Conservation (phyloP, 2,113 vertebrate species). For the Raja brachyura region DNA sequence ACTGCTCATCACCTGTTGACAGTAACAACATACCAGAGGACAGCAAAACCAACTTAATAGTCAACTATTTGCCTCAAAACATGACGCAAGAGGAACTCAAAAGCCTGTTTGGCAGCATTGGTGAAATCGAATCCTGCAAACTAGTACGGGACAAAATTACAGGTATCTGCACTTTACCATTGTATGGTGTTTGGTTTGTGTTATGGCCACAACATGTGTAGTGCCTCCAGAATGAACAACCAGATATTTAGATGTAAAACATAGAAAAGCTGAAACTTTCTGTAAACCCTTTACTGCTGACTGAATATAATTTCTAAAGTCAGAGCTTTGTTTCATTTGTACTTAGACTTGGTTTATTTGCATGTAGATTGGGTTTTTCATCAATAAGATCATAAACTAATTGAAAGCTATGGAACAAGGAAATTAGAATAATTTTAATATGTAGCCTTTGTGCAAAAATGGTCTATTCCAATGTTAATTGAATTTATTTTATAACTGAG, state of each 20-base stretch:
- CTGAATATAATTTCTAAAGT: neutral
- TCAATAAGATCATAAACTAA: neutral
- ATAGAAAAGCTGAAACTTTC: neutral
- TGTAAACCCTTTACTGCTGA: neutral
- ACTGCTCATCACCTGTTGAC: conserved; percentile 87
- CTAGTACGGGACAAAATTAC: conserved; percentile 97
- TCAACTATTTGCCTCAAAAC: conserved; percentile 97
- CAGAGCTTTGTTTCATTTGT: neutral
- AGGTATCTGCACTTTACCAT: conserved; percentile 59
- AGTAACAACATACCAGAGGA: conserved; percentile 80
- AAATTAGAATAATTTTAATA: neutral
- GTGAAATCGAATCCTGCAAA: conserved; percentile 96
- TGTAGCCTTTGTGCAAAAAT: neutral
- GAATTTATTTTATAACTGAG: no score
- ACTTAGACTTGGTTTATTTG: neutral
- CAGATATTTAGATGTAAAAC: neutral
- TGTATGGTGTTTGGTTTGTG: conserved; percentile 19
- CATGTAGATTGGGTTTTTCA: neutral
- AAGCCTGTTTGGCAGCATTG: conserved; percentile 93
- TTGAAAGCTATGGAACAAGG: neutral
- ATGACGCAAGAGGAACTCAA: conserved; percentile 97
- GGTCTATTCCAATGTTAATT: no score
- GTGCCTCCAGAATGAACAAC: no score
- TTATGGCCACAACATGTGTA: neutral
- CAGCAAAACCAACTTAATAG: conserved; percentile 98